Conservation (phyloP, 2,888 invertebrate genomes). For the Leucoma salicis region DNA sequence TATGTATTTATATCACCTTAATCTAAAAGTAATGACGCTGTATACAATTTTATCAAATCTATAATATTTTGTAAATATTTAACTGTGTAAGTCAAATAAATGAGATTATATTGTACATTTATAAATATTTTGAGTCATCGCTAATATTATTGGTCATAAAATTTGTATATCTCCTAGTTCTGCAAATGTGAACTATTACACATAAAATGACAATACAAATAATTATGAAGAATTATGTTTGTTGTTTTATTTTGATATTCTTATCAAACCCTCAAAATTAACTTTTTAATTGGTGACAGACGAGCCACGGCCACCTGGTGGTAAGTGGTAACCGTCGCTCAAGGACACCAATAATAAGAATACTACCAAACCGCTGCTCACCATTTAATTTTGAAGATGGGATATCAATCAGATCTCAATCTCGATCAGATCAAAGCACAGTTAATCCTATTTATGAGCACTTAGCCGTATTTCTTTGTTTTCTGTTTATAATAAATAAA, state of each 20-base stretch:
- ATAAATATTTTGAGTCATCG: constrained; percentile 78
- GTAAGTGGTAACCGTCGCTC: too few relatives aligned
- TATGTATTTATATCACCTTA: constrained; percentile 79
- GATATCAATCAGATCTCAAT: too few relatives aligned
- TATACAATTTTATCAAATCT: constrained; percentile 79
- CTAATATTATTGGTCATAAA: constrained; percentile 67
- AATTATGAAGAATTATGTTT: constrained; percentile 53
- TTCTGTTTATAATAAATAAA: too few relatives aligned
- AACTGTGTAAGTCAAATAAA: constrained; percentile 71
- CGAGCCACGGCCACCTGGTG: too few relatives aligned
- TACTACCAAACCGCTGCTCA: too few relatives aligned
- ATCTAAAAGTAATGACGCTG: constrained; percentile 73
- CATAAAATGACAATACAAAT: constrained; percentile 81
- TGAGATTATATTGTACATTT: constrained; percentile 83
- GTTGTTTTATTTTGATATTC: constrained; percentile 32
- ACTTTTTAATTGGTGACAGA: too few relatives aligned
- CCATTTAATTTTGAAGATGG: too few relatives aligned
- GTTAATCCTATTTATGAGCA: too few relatives aligned
- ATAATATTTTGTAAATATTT: constrained; percentile 81
- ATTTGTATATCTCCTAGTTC: constrained; percentile 77
- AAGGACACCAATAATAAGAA: too few relatives aligned
- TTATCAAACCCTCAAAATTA: too few relatives aligned
- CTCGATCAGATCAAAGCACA: too few relatives aligned
- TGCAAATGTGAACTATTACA: constrained; percentile 79
- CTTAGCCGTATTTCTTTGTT: too few relatives aligned